phyloP scores from a whole-genome alignment of 1,140 invertebrate species.

The Doryteuthis pealeii region DNA sequence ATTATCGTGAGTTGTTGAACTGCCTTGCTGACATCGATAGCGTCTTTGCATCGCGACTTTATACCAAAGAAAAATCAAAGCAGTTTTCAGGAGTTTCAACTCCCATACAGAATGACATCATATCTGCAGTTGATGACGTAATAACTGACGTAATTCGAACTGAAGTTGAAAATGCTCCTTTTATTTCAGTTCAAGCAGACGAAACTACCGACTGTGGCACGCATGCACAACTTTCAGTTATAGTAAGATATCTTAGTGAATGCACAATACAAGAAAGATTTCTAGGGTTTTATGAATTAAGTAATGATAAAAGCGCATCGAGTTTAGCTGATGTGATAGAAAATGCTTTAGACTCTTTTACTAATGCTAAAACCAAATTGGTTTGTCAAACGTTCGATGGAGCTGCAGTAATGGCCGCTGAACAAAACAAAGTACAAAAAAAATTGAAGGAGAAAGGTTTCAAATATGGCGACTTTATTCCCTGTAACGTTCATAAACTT shows the following conservation, averaged over 20 bases:
- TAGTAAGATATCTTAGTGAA: not conserved
- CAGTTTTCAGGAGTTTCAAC: not conserved
- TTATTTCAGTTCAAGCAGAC: not conserved
- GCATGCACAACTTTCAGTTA: not conserved
- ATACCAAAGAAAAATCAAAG: not conserved
- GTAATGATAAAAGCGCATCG: not conserved
- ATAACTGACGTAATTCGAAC: not conserved
- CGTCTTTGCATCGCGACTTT: not conserved
- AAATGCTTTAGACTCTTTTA: too few relatives aligned
- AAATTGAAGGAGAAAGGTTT: not conserved
- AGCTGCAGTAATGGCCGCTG: not conserved
- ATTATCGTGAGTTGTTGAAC: not conserved
- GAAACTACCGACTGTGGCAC: not conserved
- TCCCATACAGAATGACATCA: not conserved
- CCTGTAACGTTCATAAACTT: not conserved
- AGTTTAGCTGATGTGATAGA: not conserved
- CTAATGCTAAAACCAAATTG: not conserved
- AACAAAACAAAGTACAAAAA: not conserved
- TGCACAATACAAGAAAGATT: not conserved
- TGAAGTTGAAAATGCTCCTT: not conserved
- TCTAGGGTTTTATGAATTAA: not conserved
- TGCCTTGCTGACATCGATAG: not conserved
- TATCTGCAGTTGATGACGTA: too few relatives aligned
- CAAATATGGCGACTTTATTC: not conserved
- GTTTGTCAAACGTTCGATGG: not conserved